Evolutionary conservation across 2,888 invertebrate species (phyloP).

Genomic region (Napeogenes inachia): DNA sequence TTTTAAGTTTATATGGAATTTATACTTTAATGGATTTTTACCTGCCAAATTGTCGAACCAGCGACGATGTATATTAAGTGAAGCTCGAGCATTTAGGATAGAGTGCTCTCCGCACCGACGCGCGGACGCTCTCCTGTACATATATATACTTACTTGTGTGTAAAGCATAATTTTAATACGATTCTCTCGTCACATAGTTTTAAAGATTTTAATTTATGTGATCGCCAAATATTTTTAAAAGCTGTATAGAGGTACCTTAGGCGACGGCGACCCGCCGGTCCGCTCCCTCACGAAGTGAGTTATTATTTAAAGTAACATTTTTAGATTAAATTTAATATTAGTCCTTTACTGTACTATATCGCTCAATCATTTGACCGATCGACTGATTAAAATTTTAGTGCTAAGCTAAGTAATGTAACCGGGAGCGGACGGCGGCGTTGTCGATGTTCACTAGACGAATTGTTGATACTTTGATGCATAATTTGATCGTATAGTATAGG

Average conservation of each 20-base stretch:
- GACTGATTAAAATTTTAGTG: conserved; percentile 78
- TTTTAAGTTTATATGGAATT: conserved; percentile 70
- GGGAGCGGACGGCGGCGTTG: conserved; percentile 40
- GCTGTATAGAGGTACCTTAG: conserved; percentile 63
- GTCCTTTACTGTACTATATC: conserved; percentile 77
- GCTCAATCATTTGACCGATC: conserved; percentile 78
- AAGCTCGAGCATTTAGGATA: conserved; percentile 74
- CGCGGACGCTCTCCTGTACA: conserved; percentile 52
- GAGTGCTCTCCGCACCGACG: conserved; percentile 53
- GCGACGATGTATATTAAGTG: conserved; percentile 68
- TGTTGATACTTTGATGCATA: conserved; percentile 73
- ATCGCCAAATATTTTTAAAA: conserved; percentile 74
- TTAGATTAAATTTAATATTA: conserved; percentile 78
- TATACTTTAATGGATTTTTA: conserved; percentile 69
- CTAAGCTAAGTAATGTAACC: conserved; percentile 72
- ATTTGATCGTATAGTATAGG: conserved; percentile 76
- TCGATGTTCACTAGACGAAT: conserved; percentile 51
- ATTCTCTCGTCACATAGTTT: conserved; percentile 76
- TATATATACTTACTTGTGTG: conserved; percentile 58
- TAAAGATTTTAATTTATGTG: conserved; percentile 76
- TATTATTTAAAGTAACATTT: conserved; percentile 76
- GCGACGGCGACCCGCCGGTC: conserved; percentile 41
- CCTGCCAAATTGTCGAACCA: conserved; percentile 73
- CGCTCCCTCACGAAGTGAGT: conserved; percentile 64
- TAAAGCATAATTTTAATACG: conserved; percentile 75